Percentiles rank a stretch among this genome's conserved stretches.
phyloP scores from a whole-genome alignment of 1,140 invertebrate species.

The Cardiocondyla obscurior region DNA sequence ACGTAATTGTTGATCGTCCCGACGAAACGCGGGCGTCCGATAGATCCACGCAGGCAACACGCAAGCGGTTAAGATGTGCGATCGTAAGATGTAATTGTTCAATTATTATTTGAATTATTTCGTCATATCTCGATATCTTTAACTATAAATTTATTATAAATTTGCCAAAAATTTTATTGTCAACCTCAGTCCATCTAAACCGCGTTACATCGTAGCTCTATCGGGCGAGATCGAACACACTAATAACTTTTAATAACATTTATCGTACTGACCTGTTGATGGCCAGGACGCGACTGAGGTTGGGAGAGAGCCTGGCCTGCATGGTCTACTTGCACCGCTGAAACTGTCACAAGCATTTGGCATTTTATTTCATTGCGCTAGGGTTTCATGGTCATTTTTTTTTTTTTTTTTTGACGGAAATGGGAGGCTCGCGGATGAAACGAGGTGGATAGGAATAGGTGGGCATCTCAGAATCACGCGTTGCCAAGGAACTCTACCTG shows the following conservation, averaged over 20 bases:
- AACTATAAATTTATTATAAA: neutral
- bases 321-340: slow-evolving; percentile 84
- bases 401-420: slow-evolving; percentile 46
- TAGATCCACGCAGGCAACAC: slow-evolving; percentile 23
- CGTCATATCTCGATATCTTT: neutral
- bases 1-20: neutral
- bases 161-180: neutral
- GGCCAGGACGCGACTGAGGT: slow-evolving; percentile 83
- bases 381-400: slow-evolving; percentile 41
- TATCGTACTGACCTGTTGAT: slow-evolving; percentile 83
- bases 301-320: slow-evolving; percentile 83
- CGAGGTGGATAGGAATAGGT: neutral
- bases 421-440: slow-evolving; percentile 1
- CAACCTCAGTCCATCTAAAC: slow-evolving; percentile 16
- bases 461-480: slow-evolving; percentile 23
- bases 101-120: neutral
- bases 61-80: neutral
- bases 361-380: slow-evolving; percentile 78
- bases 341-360: slow-evolving; percentile 83
- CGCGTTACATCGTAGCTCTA: slow-evolving; percentile 23
- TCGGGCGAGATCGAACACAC: slow-evolving; percentile 21
- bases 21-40: slow-evolving; percentile 1
- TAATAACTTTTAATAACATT: slow-evolving; percentile 69
- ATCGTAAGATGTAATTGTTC: neutral
- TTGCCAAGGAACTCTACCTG: slow-evolving; percentile 67